phyloP scores from a whole-genome alignment of 2,797 vertebrate genomes.

The Hirundo rustica region DNA sequence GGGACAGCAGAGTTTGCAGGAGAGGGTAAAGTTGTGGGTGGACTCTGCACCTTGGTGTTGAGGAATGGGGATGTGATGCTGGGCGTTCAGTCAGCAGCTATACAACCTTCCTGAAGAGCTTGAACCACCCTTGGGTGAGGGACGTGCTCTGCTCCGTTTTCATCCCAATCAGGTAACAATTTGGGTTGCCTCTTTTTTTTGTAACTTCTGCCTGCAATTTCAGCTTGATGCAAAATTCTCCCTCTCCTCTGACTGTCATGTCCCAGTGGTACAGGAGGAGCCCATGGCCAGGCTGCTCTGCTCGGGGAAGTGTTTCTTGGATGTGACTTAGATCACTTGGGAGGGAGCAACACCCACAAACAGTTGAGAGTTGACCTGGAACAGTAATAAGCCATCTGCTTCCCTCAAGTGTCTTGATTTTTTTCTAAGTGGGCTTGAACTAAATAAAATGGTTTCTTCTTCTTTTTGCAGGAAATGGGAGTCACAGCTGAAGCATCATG shows the following conservation, averaged over 20 bases:
- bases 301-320: background rate
- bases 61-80: background rate
- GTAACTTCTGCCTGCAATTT: background rate
- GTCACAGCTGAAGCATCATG: conserved; percentile 82
- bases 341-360: background rate
- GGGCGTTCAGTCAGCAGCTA: background rate
- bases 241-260: background rate
- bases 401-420: background rate
- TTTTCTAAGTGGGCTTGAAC: background rate
- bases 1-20: background rate
- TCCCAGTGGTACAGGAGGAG: background rate
- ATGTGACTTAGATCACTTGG: background rate
- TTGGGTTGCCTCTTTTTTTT: background rate
- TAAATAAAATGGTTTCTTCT: background rate
- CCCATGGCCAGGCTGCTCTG: background rate
- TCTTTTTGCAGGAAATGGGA: conserved; percentile 78
- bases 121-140: background rate
- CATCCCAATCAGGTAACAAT: background rate
- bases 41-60: background rate
- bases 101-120: background rate
- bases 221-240: background rate
- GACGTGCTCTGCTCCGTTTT: background rate
- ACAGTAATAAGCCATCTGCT: background rate
- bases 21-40: background rate
- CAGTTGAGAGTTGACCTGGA: background rate